Evolutionary conservation across 2,797 vertebrate genomes (phyloP), one percentile per base, ranked within the genome.

Genomic region (Pogoniulus pusillus): DNA sequence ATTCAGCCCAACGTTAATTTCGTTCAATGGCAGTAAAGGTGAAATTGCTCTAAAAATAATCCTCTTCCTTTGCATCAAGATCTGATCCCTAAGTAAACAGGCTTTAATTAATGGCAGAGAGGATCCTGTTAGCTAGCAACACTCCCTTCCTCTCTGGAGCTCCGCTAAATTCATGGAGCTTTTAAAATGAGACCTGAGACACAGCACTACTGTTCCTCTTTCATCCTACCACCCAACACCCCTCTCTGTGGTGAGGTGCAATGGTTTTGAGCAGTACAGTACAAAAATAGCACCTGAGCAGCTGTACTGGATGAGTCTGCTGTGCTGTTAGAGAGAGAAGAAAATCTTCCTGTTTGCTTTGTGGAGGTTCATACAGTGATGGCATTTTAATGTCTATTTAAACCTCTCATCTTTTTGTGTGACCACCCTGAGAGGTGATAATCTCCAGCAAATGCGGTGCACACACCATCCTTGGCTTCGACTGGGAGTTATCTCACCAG

Each of bases 251-350:
- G 95, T 65, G 74, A 97, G 94, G 95, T 3, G 15, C 94, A 92
- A 85, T 89, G 93, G 90, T 94, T 96, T 91, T 94, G 93, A 97
- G 90, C 24, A 35, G 82, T 93, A 82, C 60, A 87, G 75, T 96
- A 95, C 91, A 96, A 97, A 97, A 97, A 97, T 96, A 97, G 93
- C 93, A 81, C 95, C 85, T 88, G 71, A 95, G 90, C 91, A 96
- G 91, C 87, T 88, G 85, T 59, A 78, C 83, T 82, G 30, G 94
- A 96, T 41, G 15, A 96, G 85, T 90, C 87, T 85, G 76, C 90
- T 70, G 34, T 85, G 84, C 65, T 11, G 23, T 81, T 27, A 65
- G 65, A 80, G 85, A n/a, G n/a, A 77, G 49, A 54, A 93, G 59
- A 88, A 93, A 92, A 94, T 32, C 20, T 85, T 85, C 34, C 69